Evolutionary conservation across 2,113 vertebrate species (phyloP).

Genomic region (Trichechus manatus): DNA sequence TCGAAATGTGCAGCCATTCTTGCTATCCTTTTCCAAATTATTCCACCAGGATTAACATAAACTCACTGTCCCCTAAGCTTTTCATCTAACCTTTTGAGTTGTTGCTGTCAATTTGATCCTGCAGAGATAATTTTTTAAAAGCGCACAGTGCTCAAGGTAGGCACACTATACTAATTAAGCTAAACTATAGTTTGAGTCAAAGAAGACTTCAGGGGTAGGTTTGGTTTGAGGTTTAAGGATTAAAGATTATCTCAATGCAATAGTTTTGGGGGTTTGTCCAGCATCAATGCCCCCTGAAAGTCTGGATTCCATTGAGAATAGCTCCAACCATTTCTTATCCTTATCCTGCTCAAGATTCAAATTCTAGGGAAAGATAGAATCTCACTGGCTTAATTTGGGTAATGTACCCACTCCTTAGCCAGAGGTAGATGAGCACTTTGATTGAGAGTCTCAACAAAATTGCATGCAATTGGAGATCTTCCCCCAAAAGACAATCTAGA

Average conservation of each 20-base stretch:
- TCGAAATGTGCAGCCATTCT: no score
- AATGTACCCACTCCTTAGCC: background rate
- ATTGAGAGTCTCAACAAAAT: background rate
- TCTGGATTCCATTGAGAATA: background rate
- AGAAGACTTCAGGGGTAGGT: background rate
- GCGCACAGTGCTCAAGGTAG: background rate
- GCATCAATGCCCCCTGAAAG: background rate
- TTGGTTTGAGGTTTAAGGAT: background rate
- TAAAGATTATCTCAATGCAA: background rate
- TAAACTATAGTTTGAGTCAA: background rate
- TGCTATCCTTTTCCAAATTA: no score
- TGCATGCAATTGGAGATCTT: background rate
- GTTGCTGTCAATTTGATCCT: background rate
- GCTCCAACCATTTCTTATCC: background rate
- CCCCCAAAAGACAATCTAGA: background rate
- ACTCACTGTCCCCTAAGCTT: background rate
- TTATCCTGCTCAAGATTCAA: slow-evolving; percentile 43
- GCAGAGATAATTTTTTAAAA: background rate
- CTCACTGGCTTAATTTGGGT: background rate
- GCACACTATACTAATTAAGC: background rate
- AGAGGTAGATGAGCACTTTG: background rate
- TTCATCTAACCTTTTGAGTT: background rate
- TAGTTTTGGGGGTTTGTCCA: background rate
- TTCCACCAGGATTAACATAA: background rate
- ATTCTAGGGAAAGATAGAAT: background rate